Conservation (phyloP, 2,797 vertebrate species). For the Siniperca undulata region DNA sequence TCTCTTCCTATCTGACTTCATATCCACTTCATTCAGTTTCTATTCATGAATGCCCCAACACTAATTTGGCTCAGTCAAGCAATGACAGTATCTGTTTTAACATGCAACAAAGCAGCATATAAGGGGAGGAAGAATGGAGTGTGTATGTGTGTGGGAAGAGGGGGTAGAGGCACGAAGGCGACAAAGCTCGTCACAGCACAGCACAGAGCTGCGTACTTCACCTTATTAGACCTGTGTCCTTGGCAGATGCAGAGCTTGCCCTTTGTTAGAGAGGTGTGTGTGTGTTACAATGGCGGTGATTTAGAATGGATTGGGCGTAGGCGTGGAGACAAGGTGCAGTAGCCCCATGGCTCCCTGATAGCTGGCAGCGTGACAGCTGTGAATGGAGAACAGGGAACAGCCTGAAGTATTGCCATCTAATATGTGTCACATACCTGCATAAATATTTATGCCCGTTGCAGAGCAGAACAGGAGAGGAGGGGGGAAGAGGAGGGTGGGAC, state of each 20-base stretch:
- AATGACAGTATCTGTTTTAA: constrained; percentile 83
- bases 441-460: constrained; percentile 86
- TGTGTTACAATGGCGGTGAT: constrained; percentile 85
- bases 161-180: constrained; percentile 57
- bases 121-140: constrained; percentile 51
- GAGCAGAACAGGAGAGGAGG: constrained; percentile 59
- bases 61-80: constrained; percentile 79
- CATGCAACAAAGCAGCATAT: constrained; percentile 79
- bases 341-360: constrained; percentile 84
- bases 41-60: constrained; percentile 78
- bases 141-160: constrained; percentile 38
- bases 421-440: constrained; percentile 87
- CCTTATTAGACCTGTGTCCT: constrained; percentile 87
- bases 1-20: constrained; percentile 51
- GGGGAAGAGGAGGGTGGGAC: constrained; percentile 43
- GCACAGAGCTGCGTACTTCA: constrained; percentile 77
- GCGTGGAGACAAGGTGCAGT: constrained; percentile 86
- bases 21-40: constrained; percentile 71
- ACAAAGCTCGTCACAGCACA: constrained; percentile 74
- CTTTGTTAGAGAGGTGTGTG: constrained; percentile 85
- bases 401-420: constrained; percentile 87
- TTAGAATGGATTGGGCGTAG: constrained; percentile 87
- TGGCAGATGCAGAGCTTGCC: constrained; percentile 87
- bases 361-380: constrained; percentile 86
- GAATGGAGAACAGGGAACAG: constrained; percentile 87